Conservation (phyloP, 1,140 invertebrate species). For the Drosophila pallidifrons region DNA sequence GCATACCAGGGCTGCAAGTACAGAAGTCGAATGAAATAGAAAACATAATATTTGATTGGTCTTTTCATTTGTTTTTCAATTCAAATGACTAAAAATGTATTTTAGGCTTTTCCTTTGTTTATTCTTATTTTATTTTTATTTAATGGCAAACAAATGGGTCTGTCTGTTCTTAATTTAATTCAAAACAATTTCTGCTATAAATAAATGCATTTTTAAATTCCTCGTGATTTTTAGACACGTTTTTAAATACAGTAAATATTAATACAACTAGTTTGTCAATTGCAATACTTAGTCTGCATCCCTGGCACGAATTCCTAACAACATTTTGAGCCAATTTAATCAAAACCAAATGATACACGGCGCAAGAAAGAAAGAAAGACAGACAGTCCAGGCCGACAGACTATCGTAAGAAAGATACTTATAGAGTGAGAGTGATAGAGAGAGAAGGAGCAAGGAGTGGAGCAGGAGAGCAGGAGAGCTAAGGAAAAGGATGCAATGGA, state of each 20-base stretch:
- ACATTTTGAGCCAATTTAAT: slow-evolving; percentile 82
- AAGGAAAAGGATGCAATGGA: slow-evolving; percentile 21
- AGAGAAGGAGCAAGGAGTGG: background rate
- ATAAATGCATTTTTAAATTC: too few relatives aligned
- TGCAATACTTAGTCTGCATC: slow-evolving; percentile 30
- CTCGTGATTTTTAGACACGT: background rate
- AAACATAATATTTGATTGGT: background rate
- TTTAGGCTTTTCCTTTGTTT: too few relatives aligned
- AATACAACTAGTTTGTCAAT: background rate
- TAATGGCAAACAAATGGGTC: too few relatives aligned
- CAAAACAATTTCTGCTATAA: too few relatives aligned
- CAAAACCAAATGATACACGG: slow-evolving; percentile 75
- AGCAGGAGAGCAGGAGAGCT: background rate
- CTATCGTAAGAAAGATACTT: background rate
- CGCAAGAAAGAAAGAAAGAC: slow-evolving; percentile 60
- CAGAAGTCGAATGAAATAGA: too few relatives aligned
- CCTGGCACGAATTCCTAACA: slow-evolving; percentile 49
- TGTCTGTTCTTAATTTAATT: too few relatives aligned
- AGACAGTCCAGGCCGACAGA: slow-evolving; percentile 3
- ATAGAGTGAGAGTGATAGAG: background rate
- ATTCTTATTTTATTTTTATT: too few relatives aligned
- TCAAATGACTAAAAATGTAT: too few relatives aligned
- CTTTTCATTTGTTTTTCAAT: too few relatives aligned
- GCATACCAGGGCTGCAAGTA: slow-evolving; percentile 37
- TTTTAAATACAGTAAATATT: too few relatives aligned